phyloP scores from a whole-genome alignment of 2,888 invertebrate species.

The Stenurella melanura region DNA sequence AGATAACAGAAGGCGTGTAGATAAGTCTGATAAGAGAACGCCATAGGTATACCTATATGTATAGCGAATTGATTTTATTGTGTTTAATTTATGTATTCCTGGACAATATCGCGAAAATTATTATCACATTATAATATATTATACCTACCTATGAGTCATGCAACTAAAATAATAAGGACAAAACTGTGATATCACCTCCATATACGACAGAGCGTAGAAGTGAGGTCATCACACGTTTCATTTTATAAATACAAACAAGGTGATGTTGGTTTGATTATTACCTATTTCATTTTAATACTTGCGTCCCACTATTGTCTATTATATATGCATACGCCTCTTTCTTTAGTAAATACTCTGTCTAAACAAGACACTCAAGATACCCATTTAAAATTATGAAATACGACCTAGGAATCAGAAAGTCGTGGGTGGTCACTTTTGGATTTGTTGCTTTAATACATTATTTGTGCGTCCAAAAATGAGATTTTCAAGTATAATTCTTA shows the following conservation, averaged over 20 bases:
- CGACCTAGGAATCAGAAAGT: neutral
- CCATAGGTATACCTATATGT: too few species aligned
- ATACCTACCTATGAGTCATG: conserved; percentile 48
- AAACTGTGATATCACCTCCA: conserved; percentile 64
- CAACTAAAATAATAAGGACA: conserved; percentile 44
- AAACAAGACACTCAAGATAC: neutral
- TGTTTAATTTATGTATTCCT: neutral
- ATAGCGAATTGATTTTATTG: too few species aligned
- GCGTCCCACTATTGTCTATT: neutral
- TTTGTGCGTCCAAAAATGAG: too few species aligned
- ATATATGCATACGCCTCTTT: neutral
- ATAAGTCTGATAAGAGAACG: too few species aligned
- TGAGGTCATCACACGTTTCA: conserved; percentile 57
- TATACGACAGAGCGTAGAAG: conserved; percentile 60
- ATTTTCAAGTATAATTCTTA: too few species aligned
- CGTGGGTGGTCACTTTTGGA: neutral
- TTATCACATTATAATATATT: neutral
- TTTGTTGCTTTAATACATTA: too few species aligned
- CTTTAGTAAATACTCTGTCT: neutral
- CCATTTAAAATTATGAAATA: conserved; percentile 11
- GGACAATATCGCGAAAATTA: neutral
- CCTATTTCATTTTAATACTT: conserved; percentile 5
- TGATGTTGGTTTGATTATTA: conserved; percentile 15
- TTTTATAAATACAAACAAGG: conserved; percentile 16
- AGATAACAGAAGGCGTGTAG: too few species aligned